phyloP scores from a whole-genome alignment of 2,113 vertebrate genomes.

The Scytalopus superciliaris region DNA sequence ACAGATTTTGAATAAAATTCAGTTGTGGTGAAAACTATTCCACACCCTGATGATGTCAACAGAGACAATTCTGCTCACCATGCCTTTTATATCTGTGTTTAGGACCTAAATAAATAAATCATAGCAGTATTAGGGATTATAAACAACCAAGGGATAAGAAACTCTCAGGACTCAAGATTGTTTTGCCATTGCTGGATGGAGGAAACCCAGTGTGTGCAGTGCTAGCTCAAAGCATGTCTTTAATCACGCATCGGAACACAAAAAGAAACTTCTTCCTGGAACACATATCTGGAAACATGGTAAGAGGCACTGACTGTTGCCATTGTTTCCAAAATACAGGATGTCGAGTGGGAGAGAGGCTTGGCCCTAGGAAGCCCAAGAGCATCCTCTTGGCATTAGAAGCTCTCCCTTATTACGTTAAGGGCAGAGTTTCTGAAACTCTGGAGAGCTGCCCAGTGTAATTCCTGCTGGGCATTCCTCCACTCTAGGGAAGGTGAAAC shows the following conservation, averaged over 20 bases:
- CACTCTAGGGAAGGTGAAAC: neutral
- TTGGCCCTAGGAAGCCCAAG: conserved; percentile 10
- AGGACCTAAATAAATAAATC: neutral
- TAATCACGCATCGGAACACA: conserved; percentile 19
- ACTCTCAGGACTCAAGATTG: neutral
- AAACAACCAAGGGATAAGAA: neutral
- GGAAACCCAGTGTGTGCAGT: neutral
- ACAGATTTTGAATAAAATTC: neutral
- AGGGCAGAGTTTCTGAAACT: neutral
- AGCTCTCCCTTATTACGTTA: neutral
- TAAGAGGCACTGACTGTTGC: neutral
- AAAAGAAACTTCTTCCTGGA: conserved; percentile 59
- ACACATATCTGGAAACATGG: conserved; percentile 24
- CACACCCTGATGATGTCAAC: neutral
- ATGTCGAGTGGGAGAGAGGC: neutral
- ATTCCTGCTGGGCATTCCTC: neutral
- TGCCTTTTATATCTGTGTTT: neutral
- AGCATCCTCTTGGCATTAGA: neutral
- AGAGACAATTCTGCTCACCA: accelerated
- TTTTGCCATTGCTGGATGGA: conserved; percentile 3
- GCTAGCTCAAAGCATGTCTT: conserved; percentile 10
- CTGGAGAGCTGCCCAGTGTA: neutral
- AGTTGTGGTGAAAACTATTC: neutral
- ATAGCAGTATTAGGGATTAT: neutral
- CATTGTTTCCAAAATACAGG: conserved; percentile 46